phyloP scores from a whole-genome alignment of 2,888 invertebrate genomes.

The Tyria jacobaeae region DNA sequence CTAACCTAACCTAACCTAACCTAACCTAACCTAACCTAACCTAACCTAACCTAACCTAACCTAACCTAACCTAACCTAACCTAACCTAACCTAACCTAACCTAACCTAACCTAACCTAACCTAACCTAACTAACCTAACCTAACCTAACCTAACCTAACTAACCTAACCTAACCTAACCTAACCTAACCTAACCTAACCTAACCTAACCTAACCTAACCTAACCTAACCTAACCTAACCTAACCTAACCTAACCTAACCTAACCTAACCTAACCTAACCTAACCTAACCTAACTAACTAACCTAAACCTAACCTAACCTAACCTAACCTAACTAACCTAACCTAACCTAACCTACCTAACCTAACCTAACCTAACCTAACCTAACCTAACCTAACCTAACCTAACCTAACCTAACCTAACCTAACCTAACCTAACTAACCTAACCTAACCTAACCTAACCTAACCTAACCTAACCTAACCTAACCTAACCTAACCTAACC shows the following conservation, averaged over 20 bases:
- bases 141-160: no score
- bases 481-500: no score
- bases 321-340: no score
- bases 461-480: no score
- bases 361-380: no score
- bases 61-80: conserved; percentile 48
- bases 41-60: conserved; percentile 43
- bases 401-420: no score
- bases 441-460: no score
- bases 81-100: conserved; percentile 48
- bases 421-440: no score
- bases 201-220: conserved; percentile 45
- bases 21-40: conserved; percentile 41
- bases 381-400: no score
- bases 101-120: conserved; percentile 48
- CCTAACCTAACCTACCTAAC: no score
- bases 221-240: conserved; percentile 24
- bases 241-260: conserved; percentile 28
- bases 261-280: conserved; percentile 28
- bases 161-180: conserved; percentile 45
- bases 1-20: conserved; percentile 39
- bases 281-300: conserved; percentile 28
- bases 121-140: conserved; percentile 40
- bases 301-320: conserved; percentile 30
- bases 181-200: conserved; percentile 42